Conservation (phyloP, 2,888 invertebrate genomes). For the Drosophila peninsularis region DNA sequence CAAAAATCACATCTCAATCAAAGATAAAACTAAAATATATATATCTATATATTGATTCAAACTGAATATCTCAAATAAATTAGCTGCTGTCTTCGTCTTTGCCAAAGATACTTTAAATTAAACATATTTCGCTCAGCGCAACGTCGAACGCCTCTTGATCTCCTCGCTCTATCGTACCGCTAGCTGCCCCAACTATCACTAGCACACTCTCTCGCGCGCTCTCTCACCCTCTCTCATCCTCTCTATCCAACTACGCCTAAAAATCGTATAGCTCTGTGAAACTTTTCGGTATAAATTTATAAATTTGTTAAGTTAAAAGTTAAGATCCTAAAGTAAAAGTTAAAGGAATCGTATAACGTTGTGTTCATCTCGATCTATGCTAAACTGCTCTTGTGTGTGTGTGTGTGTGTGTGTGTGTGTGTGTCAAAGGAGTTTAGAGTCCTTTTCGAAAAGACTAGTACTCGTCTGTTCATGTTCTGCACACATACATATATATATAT, state of each 20-base stretch:
- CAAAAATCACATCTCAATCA: conserved; percentile 74
- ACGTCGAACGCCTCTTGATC: conserved; percentile 43
- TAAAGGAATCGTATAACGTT: conserved; percentile 77
- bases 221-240: conserved; percentile 1
- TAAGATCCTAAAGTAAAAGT: conserved; percentile 47
- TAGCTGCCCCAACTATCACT: conserved; percentile 26
- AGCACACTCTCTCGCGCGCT: background rate
- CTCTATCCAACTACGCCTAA: conserved; percentile 41
- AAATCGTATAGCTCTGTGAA: conserved; percentile 50
- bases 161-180: background rate
- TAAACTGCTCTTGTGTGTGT: background rate
- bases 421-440: conserved; percentile 82
- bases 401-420: conserved; percentile 20
- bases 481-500: background rate
- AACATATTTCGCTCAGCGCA: conserved; percentile 59
- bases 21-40: conserved; percentile 41
- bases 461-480: conserved; percentile 50
- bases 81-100: conserved; percentile 59
- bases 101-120: conserved; percentile 40
- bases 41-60: conserved; percentile 28
- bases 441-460: conserved; percentile 84
- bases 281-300: conserved; percentile 36
- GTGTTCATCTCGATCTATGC: conserved; percentile 59
- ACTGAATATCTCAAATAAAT: conserved; percentile 53
- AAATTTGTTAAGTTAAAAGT: conserved; percentile 40